Percentiles rank a stretch among this genome's conserved stretches.
Evolutionary conservation across 2,888 invertebrate species (phyloP).

Genomic region (Lithophane leautieri): DNA sequence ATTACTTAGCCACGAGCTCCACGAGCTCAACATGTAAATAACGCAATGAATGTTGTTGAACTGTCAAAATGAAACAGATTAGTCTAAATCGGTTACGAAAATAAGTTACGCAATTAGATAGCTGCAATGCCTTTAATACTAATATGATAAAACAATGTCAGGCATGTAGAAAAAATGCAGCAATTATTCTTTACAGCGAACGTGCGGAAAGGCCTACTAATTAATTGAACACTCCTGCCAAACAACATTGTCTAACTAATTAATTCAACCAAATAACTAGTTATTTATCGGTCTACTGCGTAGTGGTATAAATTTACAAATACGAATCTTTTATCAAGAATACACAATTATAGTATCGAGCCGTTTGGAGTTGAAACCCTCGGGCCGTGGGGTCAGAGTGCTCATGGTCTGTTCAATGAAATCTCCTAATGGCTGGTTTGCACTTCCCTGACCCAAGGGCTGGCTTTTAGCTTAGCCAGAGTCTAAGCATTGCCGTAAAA

Average conservation of each 20-base stretch:
- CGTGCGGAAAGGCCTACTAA: not conserved
- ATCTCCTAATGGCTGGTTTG: not conserved
- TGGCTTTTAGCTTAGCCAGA: too few relatives aligned
- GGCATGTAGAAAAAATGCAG: not conserved
- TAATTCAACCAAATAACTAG: conserved; percentile 16
- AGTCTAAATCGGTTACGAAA: too few relatives aligned
- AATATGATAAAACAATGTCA: not conserved
- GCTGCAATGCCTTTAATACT: too few relatives aligned
- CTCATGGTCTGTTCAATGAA: not conserved
- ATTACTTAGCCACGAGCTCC: too few relatives aligned
- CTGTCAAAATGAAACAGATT: too few relatives aligned
- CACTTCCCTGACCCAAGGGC: not conserved
- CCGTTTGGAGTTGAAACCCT: not conserved
- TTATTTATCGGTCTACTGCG: conserved; percentile 19
- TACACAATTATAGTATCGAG: not conserved
- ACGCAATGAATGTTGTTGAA: too few relatives aligned
- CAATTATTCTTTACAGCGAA: not conserved
- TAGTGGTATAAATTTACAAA: conserved; percentile 1
- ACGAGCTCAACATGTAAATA: too few relatives aligned
- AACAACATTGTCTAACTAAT: not conserved
- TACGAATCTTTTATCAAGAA: not conserved
- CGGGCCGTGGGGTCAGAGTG: not conserved
- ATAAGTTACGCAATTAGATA: too few relatives aligned
- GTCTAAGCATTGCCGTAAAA: too few relatives aligned
- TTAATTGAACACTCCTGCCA: not conserved